Conservation (phyloP, 2,797 vertebrate genomes). For the Glyptemys insculpta region DNA sequence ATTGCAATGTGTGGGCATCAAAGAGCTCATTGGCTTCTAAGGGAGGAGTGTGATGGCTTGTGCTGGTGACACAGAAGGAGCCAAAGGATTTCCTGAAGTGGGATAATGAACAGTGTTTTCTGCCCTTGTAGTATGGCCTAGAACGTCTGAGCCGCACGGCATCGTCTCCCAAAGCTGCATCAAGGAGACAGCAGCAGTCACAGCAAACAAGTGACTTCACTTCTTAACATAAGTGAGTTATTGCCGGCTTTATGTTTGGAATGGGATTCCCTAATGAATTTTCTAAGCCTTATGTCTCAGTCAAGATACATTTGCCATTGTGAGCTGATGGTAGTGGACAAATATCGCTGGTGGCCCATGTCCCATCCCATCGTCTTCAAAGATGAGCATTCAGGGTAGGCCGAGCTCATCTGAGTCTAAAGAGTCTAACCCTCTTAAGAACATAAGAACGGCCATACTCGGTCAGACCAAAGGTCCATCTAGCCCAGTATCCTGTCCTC, state of each 20-base stretch:
- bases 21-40: background rate
- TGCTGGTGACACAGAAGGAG: background rate
- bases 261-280: background rate
- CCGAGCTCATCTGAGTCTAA: background rate
- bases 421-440: background rate
- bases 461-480: too few relatives aligned
- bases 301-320: background rate
- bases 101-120: rapidly evolving
- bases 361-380: background rate
- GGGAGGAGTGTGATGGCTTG: rapidly evolving
- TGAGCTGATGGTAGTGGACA: background rate
- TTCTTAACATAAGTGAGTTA: background rate
- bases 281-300: background rate
- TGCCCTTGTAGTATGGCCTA: background rate
- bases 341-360: background rate
- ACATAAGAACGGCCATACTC: too few relatives aligned
- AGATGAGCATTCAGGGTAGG: background rate
- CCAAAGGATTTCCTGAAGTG: background rate
- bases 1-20: background rate
- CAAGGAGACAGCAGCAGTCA: too few relatives aligned
- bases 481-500: too few relatives aligned
- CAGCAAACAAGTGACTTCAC: background rate
- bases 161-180: background rate
- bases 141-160: too few relatives aligned
- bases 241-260: background rate